Conservation (phyloP, 92 coral and sea anemone genomes). For the Plumapathes pennacea region DNA sequence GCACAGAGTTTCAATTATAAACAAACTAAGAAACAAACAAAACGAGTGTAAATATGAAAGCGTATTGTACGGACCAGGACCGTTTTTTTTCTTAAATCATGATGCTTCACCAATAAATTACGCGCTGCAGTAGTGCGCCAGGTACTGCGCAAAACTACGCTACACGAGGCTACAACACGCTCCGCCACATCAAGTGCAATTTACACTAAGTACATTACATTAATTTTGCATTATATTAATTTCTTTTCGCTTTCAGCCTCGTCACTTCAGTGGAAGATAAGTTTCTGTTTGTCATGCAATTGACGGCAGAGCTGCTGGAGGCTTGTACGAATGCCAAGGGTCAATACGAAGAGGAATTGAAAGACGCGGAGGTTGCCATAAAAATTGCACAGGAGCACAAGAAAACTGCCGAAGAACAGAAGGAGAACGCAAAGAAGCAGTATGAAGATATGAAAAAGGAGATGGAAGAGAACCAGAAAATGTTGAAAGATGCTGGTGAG, state of each 20-base stretch:
- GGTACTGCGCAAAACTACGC: too few relatives aligned
- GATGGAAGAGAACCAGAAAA: slow-evolving; percentile 16
- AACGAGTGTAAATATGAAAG: too few relatives aligned
- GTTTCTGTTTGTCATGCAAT: slow-evolving; percentile 40
- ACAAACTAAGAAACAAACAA: too few relatives aligned
- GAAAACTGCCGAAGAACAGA: slow-evolving; percentile 1
- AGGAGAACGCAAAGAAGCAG: slow-evolving; percentile 12
- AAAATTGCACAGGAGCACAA: slow-evolving; percentile 15
- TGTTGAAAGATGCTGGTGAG: slow-evolving; percentile 54
- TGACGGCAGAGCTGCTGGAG: slow-evolving; percentile 49
- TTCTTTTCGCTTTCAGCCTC: background rate
- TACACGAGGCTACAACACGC: too few relatives aligned
- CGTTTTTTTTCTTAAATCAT: too few relatives aligned
- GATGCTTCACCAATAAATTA: too few relatives aligned
- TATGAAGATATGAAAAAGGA: slow-evolving; percentile 24
- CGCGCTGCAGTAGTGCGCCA: too few relatives aligned
- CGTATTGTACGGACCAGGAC: too few relatives aligned
- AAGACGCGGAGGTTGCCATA: slow-evolving; percentile 13
- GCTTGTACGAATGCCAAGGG: slow-evolving; percentile 58
- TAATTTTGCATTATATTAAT: too few relatives aligned
- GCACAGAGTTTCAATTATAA: too few relatives aligned
- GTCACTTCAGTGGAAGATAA: slow-evolving; percentile 26
- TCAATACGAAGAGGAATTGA: slow-evolving; percentile 35
- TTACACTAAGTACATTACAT: too few relatives aligned
- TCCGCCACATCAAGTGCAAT: too few relatives aligned